Percentiles rank a stretch among this genome's conserved stretches.
Conservation (phyloP, 1,140 invertebrate genomes). For the Drosophila quadrilineata region DNA sequence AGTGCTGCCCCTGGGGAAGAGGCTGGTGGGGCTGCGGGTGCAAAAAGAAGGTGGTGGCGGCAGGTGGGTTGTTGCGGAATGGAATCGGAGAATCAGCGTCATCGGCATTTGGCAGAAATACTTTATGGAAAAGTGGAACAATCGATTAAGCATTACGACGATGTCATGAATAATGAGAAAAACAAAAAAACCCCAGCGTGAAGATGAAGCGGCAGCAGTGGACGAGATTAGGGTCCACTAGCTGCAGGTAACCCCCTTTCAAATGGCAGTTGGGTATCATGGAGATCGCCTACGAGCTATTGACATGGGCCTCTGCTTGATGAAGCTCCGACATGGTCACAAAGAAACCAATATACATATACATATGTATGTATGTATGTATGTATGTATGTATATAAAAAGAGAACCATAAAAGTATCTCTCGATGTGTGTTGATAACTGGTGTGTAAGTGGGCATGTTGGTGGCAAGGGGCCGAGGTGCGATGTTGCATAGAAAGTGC, state of each 20-base stretch:
- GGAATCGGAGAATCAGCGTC: constrained; percentile 56
- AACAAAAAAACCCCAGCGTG: neutral
- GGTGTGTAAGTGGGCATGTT: neutral
- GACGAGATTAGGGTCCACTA: neutral
- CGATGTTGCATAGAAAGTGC: constrained; percentile 62
- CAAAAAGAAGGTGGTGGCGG: no score
- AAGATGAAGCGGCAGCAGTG: neutral
- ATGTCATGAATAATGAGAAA: constrained; percentile 46
- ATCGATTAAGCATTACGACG: constrained; percentile 72
- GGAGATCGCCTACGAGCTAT: neutral
- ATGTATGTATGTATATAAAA: no score
- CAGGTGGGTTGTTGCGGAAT: constrained; percentile 22
- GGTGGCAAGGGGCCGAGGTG: neutral
- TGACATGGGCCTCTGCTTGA: neutral
- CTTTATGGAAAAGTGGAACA: constrained; percentile 81
- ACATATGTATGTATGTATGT: no score
- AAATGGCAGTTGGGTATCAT: neutral
- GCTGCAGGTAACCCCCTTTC: neutral
- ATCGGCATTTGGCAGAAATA: constrained; percentile 75
- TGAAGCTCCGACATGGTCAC: neutral
- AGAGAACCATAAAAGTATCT: no score
- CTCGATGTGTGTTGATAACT: neutral
- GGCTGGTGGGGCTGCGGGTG: no score
- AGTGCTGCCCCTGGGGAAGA: no score
- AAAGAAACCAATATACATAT: neutral